Conservation (phyloP, 2,113 vertebrate species). For the Cynoglossus semilaevis region DNA sequence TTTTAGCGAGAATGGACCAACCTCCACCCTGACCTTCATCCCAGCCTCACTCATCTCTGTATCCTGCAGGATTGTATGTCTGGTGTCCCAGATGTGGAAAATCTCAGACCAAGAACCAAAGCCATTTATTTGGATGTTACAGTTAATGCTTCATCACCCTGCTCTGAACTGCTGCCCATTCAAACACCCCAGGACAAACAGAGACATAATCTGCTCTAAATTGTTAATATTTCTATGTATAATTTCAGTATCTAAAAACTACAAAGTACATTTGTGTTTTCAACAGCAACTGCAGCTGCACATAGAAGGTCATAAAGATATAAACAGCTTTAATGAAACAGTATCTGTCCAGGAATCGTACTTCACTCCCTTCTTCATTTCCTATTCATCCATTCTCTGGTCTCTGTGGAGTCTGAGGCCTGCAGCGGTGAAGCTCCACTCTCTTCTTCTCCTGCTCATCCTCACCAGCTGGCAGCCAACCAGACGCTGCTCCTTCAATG, state of each 20-base stretch:
- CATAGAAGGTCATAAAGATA: neutral
- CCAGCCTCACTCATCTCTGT: neutral
- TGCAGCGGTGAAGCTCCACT: constrained; percentile 20
- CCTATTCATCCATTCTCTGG: constrained; percentile 12
- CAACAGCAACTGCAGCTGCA: too few relatives aligned
- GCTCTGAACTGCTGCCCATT: too few relatives aligned
- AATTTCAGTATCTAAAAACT: too few relatives aligned
- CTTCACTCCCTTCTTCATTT: neutral
- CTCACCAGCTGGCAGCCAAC: constrained; percentile 43
- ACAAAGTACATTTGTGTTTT: too few relatives aligned
- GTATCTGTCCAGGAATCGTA: constrained; percentile 1
- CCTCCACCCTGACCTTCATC: constrained; percentile 10
- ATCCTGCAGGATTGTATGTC: constrained; percentile 5
- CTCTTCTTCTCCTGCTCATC: constrained; percentile 25
- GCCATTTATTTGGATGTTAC: too few relatives aligned
- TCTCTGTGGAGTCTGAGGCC: constrained; percentile 38
- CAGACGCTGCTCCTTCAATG: constrained; percentile 34
- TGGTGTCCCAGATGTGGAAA: neutral
- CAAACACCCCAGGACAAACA: too few relatives aligned
- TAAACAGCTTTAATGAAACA: constrained; percentile 1
- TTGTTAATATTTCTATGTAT: too few relatives aligned
- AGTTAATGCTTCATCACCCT: too few relatives aligned
- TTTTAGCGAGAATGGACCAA: constrained; percentile 24
- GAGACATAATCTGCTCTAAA: too few relatives aligned
- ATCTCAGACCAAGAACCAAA: neutral